Evolutionary conservation across 64 coral and sea anemone species (phyloP), one percentile per base, ranked within the genome.

Genomic region (Actinia tenebrosa): DNA sequence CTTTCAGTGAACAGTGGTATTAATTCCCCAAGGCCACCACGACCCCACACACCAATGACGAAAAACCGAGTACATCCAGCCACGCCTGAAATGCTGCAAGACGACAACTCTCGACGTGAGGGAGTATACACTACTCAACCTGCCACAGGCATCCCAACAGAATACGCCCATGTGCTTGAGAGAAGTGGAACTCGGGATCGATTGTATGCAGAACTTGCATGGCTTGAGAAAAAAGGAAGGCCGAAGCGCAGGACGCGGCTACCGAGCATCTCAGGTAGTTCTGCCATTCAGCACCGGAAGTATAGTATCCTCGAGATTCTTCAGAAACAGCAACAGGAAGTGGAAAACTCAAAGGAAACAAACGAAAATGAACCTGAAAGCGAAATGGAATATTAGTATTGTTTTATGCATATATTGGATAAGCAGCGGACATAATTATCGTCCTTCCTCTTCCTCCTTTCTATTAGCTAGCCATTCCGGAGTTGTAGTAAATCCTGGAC

Each of bases 131-230:
- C 80, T n/a, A 83, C 85, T 15, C 20, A 87, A 44, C 30, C 56
- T 7, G 42, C 64, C 59, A 14, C 15, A 30, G 37, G 10, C 1
- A 83, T 91, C 10, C 90, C 90, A 27, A 91, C 85, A 30, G 90
- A 87, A 71, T 91, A 91, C 45, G 90, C 59, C 19, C 80, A 86
- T 11, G 23, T 82, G 4, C 14, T 80, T 69, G 61, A 69, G 5
- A 91, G 55, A 47, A 81, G 77, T 55, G 90, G 85, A 53, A 83
- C 85, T 50, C 82, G 83, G 50, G 90, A 91, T 13, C 66, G 77
- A 42, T 22, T 87, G 18, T 82, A 86, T 59, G 85, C 90, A 18
- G 90, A 91, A 17, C 78, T 91, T 5, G 90, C 86, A 16, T 91
- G 90, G 90, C 85, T 91, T 16, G 90, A 91, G 60, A 87, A 80